Conservation (phyloP, 2,888 invertebrate species). For the Diabrotica balteata region DNA sequence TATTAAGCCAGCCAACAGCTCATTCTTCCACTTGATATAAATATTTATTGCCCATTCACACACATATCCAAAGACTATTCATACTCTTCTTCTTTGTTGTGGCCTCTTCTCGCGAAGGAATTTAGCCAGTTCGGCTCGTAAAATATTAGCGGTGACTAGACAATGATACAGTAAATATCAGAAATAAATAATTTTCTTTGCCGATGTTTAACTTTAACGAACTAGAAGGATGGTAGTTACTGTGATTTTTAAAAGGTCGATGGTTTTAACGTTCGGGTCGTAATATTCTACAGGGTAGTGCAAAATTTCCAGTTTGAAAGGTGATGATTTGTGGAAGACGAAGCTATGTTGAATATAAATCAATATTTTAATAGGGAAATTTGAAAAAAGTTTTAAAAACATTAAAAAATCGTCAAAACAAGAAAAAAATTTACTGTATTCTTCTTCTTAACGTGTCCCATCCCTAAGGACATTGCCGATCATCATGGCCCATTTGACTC, state of each 20-base stretch:
- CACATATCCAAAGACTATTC: constrained; percentile 1
- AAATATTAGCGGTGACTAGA: constrained; percentile 22
- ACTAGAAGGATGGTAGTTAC: constrained; percentile 35
- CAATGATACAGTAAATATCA: constrained; percentile 26
- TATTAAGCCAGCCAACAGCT: constrained; percentile 3
- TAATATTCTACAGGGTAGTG: too few relatives aligned
- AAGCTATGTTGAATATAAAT: too few relatives aligned
- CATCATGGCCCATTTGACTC: too few relatives aligned
- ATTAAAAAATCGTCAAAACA: too few relatives aligned
- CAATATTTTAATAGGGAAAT: too few relatives aligned
- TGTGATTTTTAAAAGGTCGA: constrained; percentile 35
- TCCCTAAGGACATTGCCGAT: too few relatives aligned
- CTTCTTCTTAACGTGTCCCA: too few relatives aligned
- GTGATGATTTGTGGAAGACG: too few relatives aligned
- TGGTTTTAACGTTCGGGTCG: constrained; percentile 28
- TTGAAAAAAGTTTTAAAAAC: too few relatives aligned
- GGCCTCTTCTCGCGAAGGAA: constrained; percentile 12
- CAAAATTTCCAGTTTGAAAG: too few relatives aligned
- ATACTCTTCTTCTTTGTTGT: constrained; percentile 15
- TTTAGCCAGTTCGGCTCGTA: constrained; percentile 13
- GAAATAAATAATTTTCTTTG: constrained; percentile 26
- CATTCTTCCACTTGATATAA: constrained; percentile 10
- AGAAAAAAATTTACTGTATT: too few relatives aligned
- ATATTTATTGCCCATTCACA: constrained; percentile 15
- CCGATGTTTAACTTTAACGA: constrained; percentile 24